Evolutionary conservation across 2,888 invertebrate species (phyloP), one percentile per base, ranked within the genome.

Genomic region (Cosmorhoe ocellata): DNA sequence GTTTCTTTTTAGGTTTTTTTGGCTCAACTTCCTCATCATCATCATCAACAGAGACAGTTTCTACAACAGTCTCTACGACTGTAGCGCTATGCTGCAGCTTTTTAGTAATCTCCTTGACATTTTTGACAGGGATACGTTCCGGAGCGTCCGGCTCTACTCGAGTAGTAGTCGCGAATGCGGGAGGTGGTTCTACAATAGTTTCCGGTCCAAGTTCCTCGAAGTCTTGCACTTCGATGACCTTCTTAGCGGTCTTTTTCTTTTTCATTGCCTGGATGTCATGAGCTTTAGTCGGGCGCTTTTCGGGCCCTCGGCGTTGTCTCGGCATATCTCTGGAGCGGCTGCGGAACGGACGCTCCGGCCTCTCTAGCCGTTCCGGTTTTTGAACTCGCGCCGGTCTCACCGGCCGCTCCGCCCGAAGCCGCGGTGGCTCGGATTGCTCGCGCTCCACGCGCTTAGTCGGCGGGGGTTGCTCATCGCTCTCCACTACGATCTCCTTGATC

Each of bases 281-380:
- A 6, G 76, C 69, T 44, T 81, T 84, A n/a, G 79, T 79, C 2
- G 80, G 61, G 1, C 86, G 75, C 58, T 84, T 89, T 59, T 88
- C 89, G 6, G 82, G 72, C 1, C 77, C 82, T 28, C 86, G 80
- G 40, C 81, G 77, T 36, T 86, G 88, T 40, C 78, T 71, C 1
- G 83, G 82, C 70, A 84, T 84, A 49, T 89, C 89, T 58, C 79
- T 74, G 4, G 87, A 86, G 22, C 84, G 79, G 64, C 85, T 89
- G 5, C 53, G 53, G 40, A 44, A 44, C 2, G 77, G 77, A 12
- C 77, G 67, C 39, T 80, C 76, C 1, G 67, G 61, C 48, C 64
- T 72, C 37, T 75, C 76, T n/a, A 61, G 64, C 44, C 69, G 74
- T 10, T 75, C 76, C 1, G 66, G 60, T 47, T 63, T 73, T 31